Evolutionary conservation across 2,888 invertebrate genomes (phyloP).

Genomic region (Dysmachus trigonus): DNA sequence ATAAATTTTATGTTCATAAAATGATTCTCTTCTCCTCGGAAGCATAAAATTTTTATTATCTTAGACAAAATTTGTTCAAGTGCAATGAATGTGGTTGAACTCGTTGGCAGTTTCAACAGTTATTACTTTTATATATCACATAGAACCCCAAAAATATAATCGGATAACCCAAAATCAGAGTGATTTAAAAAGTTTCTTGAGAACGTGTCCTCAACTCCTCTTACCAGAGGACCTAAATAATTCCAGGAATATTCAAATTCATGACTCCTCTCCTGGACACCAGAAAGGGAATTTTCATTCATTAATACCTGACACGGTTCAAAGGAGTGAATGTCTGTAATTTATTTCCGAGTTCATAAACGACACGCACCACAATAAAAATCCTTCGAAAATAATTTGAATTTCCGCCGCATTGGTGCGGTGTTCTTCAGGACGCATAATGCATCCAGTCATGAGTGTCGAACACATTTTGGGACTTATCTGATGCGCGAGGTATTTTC

Average conservation of each 20-base stretch:
- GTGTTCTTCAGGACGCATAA: not conserved
- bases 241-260: not conserved
- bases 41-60: not conserved
- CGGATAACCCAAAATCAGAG: not conserved
- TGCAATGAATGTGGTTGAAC: not conserved
- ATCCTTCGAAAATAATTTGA: not conserved
- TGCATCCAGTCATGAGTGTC: not conserved
- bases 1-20: not conserved
- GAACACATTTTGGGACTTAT: slow-evolving; percentile 1
- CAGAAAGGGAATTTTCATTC: not conserved
- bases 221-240: too few species aligned
- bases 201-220: not conserved
- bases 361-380: not conserved
- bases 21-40: not conserved
- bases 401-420: not conserved
- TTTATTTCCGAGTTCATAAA: not conserved
- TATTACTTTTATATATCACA: not conserved
- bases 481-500: not conserved
- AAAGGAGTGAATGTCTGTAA: not conserved
- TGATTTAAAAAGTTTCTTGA: not conserved
- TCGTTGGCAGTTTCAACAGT: not conserved
- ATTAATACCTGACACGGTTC: not conserved
- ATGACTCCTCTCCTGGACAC: not conserved
- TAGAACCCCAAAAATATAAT: not conserved
- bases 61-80: not conserved